These are phyloP conservation scores for Brachionus manjavacas DNA, from an alignment of 1,140 invertebrate genomes.

Conservation along the genomic window DNA sequence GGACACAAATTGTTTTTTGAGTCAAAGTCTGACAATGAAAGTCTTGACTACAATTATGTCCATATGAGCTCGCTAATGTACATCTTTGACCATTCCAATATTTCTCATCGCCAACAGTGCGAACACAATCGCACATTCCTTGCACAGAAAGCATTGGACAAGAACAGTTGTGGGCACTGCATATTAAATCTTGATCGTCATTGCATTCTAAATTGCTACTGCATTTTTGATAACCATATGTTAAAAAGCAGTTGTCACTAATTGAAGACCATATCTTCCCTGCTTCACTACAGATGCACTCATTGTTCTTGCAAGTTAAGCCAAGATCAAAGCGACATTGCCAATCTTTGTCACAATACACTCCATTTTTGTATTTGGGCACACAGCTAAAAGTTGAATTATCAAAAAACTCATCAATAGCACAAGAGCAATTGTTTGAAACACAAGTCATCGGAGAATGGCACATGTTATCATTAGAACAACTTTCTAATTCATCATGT, in stretches of 20 bases:
- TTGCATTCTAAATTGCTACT: not conserved
- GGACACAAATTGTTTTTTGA: not conserved
- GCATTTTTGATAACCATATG: not conserved
- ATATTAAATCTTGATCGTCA: not conserved
- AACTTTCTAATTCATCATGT: not conserved
- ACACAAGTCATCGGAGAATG: not conserved
- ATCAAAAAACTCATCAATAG: not conserved
- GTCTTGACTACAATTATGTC: not conserved
- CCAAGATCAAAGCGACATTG: not conserved
- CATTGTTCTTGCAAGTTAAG: not conserved
- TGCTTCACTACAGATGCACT: not conserved
- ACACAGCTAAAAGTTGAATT: not conserved
- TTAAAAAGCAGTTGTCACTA: not conserved
- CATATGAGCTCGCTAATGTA: not conserved
- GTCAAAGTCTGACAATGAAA: not conserved
- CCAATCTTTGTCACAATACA: not conserved
- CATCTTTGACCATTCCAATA: not conserved
- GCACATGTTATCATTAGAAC: not conserved
- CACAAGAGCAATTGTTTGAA: not conserved
- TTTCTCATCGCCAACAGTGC: not conserved
- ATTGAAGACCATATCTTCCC: not conserved
- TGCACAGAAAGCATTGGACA: not conserved
- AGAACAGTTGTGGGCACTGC: not conserved
- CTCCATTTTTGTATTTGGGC: not conserved
- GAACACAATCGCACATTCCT: not conserved